Base-by-base conservation (phyloP, 2,888 invertebrate genomes). In the Nomada goodeniana region DNA sequence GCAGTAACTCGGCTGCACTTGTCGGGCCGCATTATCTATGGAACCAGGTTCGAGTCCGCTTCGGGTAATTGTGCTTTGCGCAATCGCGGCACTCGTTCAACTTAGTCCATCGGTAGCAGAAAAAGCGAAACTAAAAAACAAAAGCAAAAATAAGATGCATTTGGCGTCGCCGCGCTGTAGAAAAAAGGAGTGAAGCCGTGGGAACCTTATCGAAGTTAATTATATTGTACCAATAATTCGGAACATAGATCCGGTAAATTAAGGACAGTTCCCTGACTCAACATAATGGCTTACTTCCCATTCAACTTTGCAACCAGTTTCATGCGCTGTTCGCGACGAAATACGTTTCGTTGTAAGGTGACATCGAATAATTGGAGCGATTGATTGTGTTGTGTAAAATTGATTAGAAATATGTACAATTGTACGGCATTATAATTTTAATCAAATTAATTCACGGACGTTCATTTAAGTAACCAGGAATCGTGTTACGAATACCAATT, bases 261-360 rank as follows among this genome's bases (percentile, higher is more conserved):
- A 77, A 78, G 85, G 86, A 83, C 86, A 85, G 85, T 85, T 86
- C 87, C 87, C 87, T 79, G 85, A 76, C 64, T 83, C 83, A 76
- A 83, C 83, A 80, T 87, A 87, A 86, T 87, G 76, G 74, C 83
- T 84, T 76, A 87, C 86, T 86, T 87, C 86, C 86, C 80, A 85
- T 85, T 86, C 76, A 78, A 50, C 79, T 80, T 68, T 80, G 87
- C 36, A 78, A 76, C 79, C 61, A 78, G 84, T 86, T 86, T 77
- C 78, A 79, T 76, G 57, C 73, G 71, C 42, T 57, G 68, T 20
- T 71, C 73, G 60, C 70, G 80, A 77, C 42, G 75, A 82, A 76
- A 81, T 78, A 63, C 82, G 73, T 80, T 76, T 78, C 73, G 61
- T 82, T 76, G 63, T 65, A 79, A 87, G 80, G 79, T 81, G 79